These are phyloP conservation scores for Mycetomoellerius zeteki DNA, from an alignment of 1,140 invertebrate genomes.

Conservation along the genomic window DNA sequence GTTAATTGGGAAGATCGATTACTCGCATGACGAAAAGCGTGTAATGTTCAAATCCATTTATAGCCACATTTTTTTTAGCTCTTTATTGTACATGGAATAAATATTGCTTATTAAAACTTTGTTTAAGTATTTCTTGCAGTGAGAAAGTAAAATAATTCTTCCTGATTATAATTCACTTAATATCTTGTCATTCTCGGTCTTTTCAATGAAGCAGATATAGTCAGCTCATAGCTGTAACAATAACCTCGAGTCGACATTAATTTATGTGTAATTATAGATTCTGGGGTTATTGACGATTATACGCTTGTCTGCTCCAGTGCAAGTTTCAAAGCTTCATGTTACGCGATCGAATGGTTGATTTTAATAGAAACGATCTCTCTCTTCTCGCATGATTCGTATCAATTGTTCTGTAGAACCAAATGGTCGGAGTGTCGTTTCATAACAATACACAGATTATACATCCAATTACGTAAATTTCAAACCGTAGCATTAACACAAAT, in stretches of 20 bases:
- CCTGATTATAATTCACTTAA: neutral
- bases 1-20: constrained; percentile 13
- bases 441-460: constrained; percentile 18
- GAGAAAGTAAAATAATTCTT: neutral
- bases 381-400: neutral
- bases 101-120: constrained; percentile 34
- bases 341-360: constrained; percentile 35
- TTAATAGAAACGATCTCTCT: constrained; percentile 33
- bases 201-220: neutral
- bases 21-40: constrained; percentile 4
- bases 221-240: neutral
- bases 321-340: neutral
- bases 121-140: neutral
- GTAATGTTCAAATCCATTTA: constrained; percentile 32
- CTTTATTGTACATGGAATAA: constrained; percentile 67
- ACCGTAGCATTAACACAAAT: neutral
- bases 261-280: constrained; percentile 31
- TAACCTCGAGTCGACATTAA: neutral
- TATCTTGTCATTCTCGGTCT: neutral
- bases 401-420: neutral
- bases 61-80: constrained; percentile 66
- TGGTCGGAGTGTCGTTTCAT: neutral
- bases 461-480: constrained; percentile 20
- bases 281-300: neutral
- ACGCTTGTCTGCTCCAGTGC: neutral